Evolutionary conservation across 2,797 vertebrate species (phyloP), one percentile per base, ranked within the genome.

Genomic region (Myoxocephalus aenaeus): DNA sequence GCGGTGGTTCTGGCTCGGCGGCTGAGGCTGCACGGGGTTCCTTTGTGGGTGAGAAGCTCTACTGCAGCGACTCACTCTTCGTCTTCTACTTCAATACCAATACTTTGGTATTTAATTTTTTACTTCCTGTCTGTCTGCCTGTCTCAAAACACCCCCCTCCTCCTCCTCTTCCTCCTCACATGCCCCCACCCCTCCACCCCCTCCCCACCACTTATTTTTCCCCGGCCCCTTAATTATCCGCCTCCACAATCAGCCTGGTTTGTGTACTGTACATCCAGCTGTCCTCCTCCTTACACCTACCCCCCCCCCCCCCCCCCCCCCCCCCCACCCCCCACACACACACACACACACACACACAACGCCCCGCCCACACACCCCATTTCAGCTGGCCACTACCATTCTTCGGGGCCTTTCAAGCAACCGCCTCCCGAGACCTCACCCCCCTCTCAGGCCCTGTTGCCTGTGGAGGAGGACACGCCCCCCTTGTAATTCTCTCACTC

Each of bases 21-120:
- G 65, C 81, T 84, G 79, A 82, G 85, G 79, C 83, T 89, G 79
- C 88, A 85, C 58, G 80, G 80, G 82, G 79, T 75, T 86, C 58
- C 76, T 91, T 88, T 89, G 89, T 90, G 86, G 82, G 75, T 80
- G 78, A 89, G 76, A 69, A 84, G 79, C 77, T 79, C 73, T 57
- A 54, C 86, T 89, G 85, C 90, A 83, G 85, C 66, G n/a, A 68
- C 70, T 81, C 65, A 54, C 77, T 81, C 63, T 58, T 67, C 53
- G 7, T 81, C 67, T 27, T 48, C 13, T 53, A 27, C 53, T 63
- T 80, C 34, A 34, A 34, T 32, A 32, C 29, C 29, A 32, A 32
- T 34, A 34, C 34, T 34, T 7, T 34, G 34, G 6, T 34, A 8
- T 34, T 34, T 34, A 1, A 32, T 29, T 63, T 38, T 42, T 14